phyloP scores from a whole-genome alignment of 2,113 vertebrate genomes.

The Semnornis frantzii region DNA sequence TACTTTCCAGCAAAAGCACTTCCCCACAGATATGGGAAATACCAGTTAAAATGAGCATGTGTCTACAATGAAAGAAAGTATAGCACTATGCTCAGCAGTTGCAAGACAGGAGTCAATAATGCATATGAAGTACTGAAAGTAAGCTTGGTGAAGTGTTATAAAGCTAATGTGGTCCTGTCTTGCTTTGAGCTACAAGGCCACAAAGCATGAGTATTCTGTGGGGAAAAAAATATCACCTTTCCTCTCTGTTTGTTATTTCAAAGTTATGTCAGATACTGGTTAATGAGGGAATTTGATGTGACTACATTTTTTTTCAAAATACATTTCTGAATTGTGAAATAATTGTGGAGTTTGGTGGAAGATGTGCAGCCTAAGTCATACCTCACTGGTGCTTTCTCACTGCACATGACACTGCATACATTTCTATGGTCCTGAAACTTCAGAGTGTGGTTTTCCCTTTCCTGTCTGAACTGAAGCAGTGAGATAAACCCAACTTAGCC shows the following conservation, averaged over 20 bases:
- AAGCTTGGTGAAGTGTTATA: background rate
- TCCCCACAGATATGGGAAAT: background rate
- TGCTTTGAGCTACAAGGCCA: background rate
- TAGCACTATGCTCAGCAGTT: background rate
- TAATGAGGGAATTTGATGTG: background rate
- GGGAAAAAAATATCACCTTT: background rate
- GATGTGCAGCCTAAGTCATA: background rate
- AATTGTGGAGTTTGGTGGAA: background rate
- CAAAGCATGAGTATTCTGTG: background rate
- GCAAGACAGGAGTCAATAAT: background rate
- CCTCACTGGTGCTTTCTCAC: background rate
- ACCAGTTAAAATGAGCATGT: background rate
- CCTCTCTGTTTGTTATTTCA: background rate
- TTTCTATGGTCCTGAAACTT: background rate
- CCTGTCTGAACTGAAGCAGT: background rate
- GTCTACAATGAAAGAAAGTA: background rate
- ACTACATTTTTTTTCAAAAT: background rate
- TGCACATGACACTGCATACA: too few species aligned
- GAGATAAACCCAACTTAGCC: background rate
- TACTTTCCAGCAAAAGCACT: background rate
- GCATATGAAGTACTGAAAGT: background rate
- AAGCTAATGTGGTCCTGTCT: background rate
- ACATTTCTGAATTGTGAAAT: background rate
- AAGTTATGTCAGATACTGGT: background rate
- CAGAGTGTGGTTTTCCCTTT: background rate